Conservation (phyloP, 2,797 vertebrate species). For the Tokudaia muenninki region DNA sequence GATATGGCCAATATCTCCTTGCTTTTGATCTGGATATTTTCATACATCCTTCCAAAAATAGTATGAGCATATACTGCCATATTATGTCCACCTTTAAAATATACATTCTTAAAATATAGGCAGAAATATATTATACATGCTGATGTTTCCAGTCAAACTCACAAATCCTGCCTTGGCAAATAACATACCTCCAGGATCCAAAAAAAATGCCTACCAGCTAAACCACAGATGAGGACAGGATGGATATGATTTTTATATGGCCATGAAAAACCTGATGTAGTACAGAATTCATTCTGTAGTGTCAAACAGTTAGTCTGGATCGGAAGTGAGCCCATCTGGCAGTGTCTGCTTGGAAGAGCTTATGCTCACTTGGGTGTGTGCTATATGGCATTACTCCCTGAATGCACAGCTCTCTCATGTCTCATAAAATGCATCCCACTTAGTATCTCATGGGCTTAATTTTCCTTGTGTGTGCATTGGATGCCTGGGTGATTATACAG, state of each 20-base stretch:
- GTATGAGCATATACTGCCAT: background rate
- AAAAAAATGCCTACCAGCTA: conserved; percentile 35
- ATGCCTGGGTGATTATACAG: background rate
- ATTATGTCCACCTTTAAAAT: background rate
- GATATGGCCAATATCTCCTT: too few species aligned
- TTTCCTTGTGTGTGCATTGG: background rate
- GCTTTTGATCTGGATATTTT: background rate
- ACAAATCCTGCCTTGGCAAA: conserved; percentile 65
- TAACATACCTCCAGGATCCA: conserved; percentile 23
- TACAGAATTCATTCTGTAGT: conserved; percentile 63
- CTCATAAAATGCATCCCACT: conserved; percentile 20
- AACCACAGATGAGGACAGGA: conserved; percentile 44
- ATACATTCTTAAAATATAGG: conserved; percentile 15
- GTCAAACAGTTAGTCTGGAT: conserved; percentile 57
- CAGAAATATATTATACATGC: conserved; percentile 41
- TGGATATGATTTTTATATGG: conserved; percentile 55
- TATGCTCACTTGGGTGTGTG: conserved; percentile 26
- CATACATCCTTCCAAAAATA: conserved; percentile 40
- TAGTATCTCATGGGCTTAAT: conserved; percentile 33
- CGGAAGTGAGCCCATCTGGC: conserved; percentile 49
- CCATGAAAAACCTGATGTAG: conserved; percentile 53
- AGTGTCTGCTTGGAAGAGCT: conserved; percentile 48
- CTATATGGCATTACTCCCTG: conserved; percentile 37
- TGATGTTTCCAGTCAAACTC: conserved; percentile 53
- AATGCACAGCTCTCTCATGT: background rate